Evolutionary conservation across 1,140 invertebrate species (phyloP), one percentile per base, ranked within the genome.

Genomic region (Branchinecta lynchi): DNA sequence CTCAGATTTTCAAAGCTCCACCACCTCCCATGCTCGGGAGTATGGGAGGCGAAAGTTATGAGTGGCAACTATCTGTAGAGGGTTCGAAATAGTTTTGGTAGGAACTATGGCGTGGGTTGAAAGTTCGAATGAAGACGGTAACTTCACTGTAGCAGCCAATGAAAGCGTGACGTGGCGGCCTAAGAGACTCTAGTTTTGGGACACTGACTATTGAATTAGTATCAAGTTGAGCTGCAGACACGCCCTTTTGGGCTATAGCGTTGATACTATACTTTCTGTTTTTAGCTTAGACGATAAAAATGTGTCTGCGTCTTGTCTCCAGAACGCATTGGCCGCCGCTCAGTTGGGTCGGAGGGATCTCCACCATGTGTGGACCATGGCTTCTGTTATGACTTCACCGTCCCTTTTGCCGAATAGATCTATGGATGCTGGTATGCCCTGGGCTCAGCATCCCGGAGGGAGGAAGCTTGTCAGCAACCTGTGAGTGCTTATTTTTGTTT

Each of bases 401-500:
- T 77, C 83, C 74, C 77, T 78, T 77, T 80, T 51, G n/a, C 43
- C 45, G 21, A 71, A 74, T 43, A 70, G 75, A 3, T 71, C 51
- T 65, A 83, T 86, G 72, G 85, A 88, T 73, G 76, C 78, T 15
- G 84, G 86, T 73, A 82, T 85, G 73, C 85, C 86, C 45, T 92
- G 89, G 86, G 81, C 84, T 9, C 77, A 82, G 20, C 89, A 93
- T 83, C 92, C 93, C 7, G 90, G 95, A 75, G 92, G 92, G 72
- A 86, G 87, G 76, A 85, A 86, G 74, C 77, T 96, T 71, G 84
- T 96, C 69, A 86, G 93, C 76, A 88, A 88, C 7, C 79, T 96
- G 87, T 93, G 80, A 84, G 86, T 82, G 71, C 70, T 3, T 32
- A 32, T 32, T 32, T 32, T 32, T 32, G 32, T 32, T 32, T 32